A percentile compares a stretch with the other conserved stretches of the same genome.
Evolutionary conservation across 1,140 invertebrate species (phyloP).

Genomic region (Sipha flava): DNA sequence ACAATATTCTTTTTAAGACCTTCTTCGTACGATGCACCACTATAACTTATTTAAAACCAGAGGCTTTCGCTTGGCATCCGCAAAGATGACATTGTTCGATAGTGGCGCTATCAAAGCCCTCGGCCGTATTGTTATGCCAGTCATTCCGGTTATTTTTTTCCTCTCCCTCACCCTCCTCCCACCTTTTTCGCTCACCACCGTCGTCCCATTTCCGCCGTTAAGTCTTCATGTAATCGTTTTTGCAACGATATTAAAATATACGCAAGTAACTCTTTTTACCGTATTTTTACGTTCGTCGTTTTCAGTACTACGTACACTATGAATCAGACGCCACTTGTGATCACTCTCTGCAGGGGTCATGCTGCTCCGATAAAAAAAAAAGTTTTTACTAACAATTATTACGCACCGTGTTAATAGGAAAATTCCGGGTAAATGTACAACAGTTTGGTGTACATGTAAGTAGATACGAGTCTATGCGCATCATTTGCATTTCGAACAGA

Average conservation of each 20-base stretch:
- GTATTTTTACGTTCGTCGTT: not conserved
- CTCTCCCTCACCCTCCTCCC: not conserved
- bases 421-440: no score
- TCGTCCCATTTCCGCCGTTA: not conserved
- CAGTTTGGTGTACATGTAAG: no score
- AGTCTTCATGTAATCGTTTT: not conserved
- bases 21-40: not conserved
- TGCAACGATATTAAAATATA: no score
- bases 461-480: no score
- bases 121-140: not conserved
- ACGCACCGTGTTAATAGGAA: no score
- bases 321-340: no score
- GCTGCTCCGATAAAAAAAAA: no score
- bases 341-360: no score
- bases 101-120: not conserved
- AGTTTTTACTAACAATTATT: no score
- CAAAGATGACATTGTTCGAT: constrained; percentile 20
- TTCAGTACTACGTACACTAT: not conserved
- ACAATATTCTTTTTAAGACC: not conserved
- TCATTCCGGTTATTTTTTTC: not conserved
- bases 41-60: constrained; percentile 15
- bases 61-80: not conserved
- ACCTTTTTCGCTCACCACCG: not conserved
- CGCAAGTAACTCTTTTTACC: not conserved
- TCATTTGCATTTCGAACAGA: no score